Evolutionary conservation across 2,888 invertebrate genomes (phyloP).

Genomic region (Eurytoma californica): DNA sequence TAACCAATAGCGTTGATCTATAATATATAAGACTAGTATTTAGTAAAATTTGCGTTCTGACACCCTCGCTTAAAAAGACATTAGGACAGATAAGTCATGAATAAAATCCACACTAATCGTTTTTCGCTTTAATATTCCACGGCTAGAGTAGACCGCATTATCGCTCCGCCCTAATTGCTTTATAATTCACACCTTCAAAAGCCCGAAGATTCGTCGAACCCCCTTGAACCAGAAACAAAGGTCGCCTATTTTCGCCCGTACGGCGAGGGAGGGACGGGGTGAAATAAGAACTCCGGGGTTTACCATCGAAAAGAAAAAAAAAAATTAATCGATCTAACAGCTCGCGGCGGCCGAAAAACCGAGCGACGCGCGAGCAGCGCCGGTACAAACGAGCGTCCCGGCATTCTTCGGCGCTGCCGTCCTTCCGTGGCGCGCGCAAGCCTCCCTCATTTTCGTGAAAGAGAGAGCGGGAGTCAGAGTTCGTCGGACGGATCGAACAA

Average conservation of each 20-base stretch:
- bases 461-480: neutral
- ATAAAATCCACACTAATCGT: neutral
- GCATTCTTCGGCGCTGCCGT: constrained; percentile 41
- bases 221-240: neutral
- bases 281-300: too few species aligned
- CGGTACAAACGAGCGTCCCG: constrained; percentile 1
- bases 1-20: too few species aligned
- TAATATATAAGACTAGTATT: too few species aligned
- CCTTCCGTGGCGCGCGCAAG: constrained; percentile 12
- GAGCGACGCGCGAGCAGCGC: neutral
- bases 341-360: neutral
- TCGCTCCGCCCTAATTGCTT: neutral
- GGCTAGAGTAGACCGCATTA: neutral
- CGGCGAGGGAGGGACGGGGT: too few species aligned
- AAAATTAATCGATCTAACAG: constrained; percentile 38
- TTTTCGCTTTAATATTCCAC: neutral
- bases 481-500: constrained; percentile 43
- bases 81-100: constrained; percentile 9
- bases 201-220: neutral
- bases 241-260: too few species aligned
- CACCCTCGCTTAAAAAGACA: neutral
- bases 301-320: neutral
- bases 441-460: constrained; percentile 46
- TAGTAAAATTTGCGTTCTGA: too few species aligned
- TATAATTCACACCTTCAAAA: neutral